Conservation (phyloP, 2,113 vertebrate genomes). For the Etheostoma spectabile region DNA sequence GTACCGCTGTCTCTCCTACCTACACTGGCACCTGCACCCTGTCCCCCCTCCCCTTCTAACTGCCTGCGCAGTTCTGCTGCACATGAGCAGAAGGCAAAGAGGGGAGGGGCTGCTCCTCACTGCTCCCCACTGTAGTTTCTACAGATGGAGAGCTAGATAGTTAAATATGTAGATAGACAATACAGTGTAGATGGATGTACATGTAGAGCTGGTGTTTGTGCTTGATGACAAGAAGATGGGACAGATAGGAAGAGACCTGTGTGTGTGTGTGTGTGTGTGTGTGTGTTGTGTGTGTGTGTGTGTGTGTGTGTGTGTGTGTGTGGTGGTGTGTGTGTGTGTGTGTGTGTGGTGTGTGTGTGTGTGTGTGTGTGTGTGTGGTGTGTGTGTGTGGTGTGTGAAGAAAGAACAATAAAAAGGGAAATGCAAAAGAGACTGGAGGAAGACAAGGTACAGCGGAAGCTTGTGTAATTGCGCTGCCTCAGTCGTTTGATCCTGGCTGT, state of each 20-base stretch:
- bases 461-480: slow-evolving; percentile 79
- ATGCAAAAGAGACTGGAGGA: slow-evolving; percentile 48
- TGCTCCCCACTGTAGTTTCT: no score
- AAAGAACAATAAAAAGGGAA: slow-evolving; percentile 37
- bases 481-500: slow-evolving; percentile 82
- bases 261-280: no score
- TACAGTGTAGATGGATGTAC: background rate
- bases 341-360: background rate
- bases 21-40: no score
- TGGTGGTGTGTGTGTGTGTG: background rate
- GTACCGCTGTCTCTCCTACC: no score
- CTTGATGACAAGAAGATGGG: background rate
- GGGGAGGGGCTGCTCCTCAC: no score
- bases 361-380: no score
- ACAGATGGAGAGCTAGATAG: background rate
- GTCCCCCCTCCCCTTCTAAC: no score
- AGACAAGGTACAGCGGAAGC: slow-evolving; percentile 78
- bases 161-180: background rate
- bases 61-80: no score
- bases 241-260: background rate
- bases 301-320: background rate
- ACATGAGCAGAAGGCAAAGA: no score
- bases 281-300: no score
- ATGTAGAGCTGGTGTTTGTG: background rate
- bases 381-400: background rate